phyloP scores from a whole-genome alignment of 2,113 vertebrate genomes.

The Leucosticte australis region DNA sequence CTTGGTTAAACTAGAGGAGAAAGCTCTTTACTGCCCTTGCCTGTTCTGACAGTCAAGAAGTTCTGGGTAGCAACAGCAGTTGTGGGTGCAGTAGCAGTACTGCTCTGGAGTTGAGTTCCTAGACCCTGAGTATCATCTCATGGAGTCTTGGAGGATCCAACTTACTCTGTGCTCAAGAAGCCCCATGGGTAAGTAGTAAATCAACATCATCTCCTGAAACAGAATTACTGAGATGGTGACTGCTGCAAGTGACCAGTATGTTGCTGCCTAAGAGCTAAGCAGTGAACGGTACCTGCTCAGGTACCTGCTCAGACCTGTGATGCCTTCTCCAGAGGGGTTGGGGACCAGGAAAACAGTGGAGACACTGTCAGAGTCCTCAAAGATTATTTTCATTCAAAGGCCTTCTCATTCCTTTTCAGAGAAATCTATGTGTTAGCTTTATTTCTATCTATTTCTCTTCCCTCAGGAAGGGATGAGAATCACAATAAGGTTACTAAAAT shows the following conservation, averaged over 20 bases:
- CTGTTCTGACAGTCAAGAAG: neutral
- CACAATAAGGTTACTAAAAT: neutral
- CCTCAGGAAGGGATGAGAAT: rapidly evolving
- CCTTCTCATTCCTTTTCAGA: neutral
- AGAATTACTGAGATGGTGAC: neutral
- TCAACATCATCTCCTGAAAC: neutral
- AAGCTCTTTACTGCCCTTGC: too few relatives aligned
- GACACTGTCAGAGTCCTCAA: neutral
- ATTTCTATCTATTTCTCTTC: neutral
- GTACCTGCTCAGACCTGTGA: neutral
- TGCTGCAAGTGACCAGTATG: neutral
- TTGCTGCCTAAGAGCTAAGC: neutral
- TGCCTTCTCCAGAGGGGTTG: neutral
- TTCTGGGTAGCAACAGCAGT: neutral
- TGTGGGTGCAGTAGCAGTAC: neutral
- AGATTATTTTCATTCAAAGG: neutral
- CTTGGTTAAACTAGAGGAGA: neutral
- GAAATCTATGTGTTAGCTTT: neutral
- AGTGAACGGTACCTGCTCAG: neutral
- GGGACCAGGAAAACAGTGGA: neutral
- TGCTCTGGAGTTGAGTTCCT: neutral
- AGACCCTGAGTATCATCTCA: neutral
- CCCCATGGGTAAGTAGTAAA: neutral
- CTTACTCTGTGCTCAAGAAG: neutral
- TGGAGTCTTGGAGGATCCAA: neutral